A percentile compares a stretch with the other conserved stretches of the same genome.
Conservation (phyloP, 2,888 invertebrate genomes). For the Chaetoderma sp. region DNA sequence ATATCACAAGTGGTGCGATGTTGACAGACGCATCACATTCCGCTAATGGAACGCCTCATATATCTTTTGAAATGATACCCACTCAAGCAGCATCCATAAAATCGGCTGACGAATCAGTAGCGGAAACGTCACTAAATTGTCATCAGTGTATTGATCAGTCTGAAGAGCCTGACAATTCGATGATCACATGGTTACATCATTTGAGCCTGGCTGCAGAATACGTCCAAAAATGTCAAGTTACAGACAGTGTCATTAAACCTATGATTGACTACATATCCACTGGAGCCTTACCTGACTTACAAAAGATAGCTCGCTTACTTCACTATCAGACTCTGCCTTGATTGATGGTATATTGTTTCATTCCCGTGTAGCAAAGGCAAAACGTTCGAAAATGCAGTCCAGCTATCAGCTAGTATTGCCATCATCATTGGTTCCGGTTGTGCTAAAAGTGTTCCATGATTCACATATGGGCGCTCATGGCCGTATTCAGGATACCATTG, state of each 20-base stretch:
- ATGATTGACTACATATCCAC: slow-evolving; percentile 7
- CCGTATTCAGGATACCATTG: slow-evolving; percentile 26
- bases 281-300: slow-evolving; percentile 18
- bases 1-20: too few species aligned
- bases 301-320: slow-evolving; percentile 23
- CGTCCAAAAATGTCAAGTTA: too few species aligned
- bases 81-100: too few species aligned
- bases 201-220: too few species aligned
- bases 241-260: neutral
- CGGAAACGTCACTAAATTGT: too few species aligned
- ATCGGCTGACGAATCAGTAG: too few species aligned
- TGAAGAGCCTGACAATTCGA: too few species aligned
- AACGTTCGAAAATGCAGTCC: slow-evolving; percentile 14
- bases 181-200: too few species aligned
- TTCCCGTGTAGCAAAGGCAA: slow-evolving; percentile 13
- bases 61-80: too few species aligned
- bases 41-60: too few species aligned
- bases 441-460: slow-evolving; percentile 22
- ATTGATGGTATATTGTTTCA: slow-evolving; percentile 28
- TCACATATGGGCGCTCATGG: slow-evolving; percentile 22
- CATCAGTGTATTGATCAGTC: too few species aligned
- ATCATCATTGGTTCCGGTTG: slow-evolving; percentile 12
- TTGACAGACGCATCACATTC: too few species aligned
- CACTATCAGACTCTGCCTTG: slow-evolving; percentile 20
- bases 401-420: slow-evolving; percentile 28